Percentiles rank a stretch among this genome's conserved stretches.
These are phyloP conservation scores for Amphipoea oculea DNA, from an alignment of 2,888 invertebrate genomes.

Conservation along the genomic window DNA sequence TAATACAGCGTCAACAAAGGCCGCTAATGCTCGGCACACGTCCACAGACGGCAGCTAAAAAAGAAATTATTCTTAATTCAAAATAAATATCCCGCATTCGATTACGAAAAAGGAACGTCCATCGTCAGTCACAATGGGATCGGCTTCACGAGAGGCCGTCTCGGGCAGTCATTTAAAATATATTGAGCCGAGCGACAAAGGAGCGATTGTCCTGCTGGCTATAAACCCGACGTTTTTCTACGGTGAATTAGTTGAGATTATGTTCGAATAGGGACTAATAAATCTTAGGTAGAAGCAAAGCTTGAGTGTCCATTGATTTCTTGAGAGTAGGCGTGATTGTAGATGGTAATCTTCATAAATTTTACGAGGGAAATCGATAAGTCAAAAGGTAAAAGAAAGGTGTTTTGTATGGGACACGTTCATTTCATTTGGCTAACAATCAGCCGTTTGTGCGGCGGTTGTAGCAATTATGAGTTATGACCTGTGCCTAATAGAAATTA, in stretches of 20 bases:
- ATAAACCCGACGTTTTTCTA: slow-evolving; percentile 87
- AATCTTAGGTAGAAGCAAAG: slow-evolving; percentile 81
- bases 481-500: slow-evolving; percentile 69
- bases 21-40: slow-evolving; percentile 89
- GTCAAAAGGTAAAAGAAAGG: slow-evolving; percentile 73
- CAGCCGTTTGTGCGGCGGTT: slow-evolving; percentile 71
- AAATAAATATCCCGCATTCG: slow-evolving; percentile 81
- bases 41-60: slow-evolving; percentile 87
- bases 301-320: slow-evolving; percentile 85
- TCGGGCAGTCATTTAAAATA: slow-evolving; percentile 88
- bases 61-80: slow-evolving; percentile 89
- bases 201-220: slow-evolving; percentile 84
- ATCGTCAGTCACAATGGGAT: slow-evolving; percentile 85
- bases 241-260: slow-evolving; percentile 89
- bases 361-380: slow-evolving; percentile 80
- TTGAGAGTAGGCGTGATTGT: slow-evolving; percentile 85
- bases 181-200: slow-evolving; percentile 87
- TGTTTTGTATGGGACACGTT: slow-evolving; percentile 69
- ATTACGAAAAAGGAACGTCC: slow-evolving; percentile 81
- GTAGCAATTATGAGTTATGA: slow-evolving; percentile 76
- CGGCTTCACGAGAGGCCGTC: slow-evolving; percentile 81
- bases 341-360: slow-evolving; percentile 87
- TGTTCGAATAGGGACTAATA: slow-evolving; percentile 87
- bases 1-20: slow-evolving; percentile 85
- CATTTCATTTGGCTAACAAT: slow-evolving; percentile 78